Base-by-base conservation (phyloP, 1,140 invertebrate species). In the Matsumurasca onukii region DNA sequence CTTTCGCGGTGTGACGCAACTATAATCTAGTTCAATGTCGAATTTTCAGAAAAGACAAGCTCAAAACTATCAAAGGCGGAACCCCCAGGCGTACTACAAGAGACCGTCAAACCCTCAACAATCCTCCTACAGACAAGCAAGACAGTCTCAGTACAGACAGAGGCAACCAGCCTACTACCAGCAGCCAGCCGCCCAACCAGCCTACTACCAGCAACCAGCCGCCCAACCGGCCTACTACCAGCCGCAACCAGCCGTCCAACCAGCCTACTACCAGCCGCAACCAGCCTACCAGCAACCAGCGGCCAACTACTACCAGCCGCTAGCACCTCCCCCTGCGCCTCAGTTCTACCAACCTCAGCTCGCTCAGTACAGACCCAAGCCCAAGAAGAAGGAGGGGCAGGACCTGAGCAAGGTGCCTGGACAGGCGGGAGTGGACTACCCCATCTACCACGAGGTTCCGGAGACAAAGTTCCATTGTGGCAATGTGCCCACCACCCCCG, bases 381-480 rank as follows among this genome's bases (percentile, higher is more conserved):
- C 48, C n/a, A 34, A 31, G 31, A 68, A 68, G 31, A 52, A 52
- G 1, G 34, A 68, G 51, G 48, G 48, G 1, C 90, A 92, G 73
- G 89, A 92, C 76, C 84, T 92, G 0, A 86, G 84, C 69, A 92
- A 92, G 78, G 87, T 93, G 52, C 91, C 91, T 0, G 91, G 91
- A 30, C 81, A 83, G 1, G 85, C 90, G 0, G 91, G 91, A 12
- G 84, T 91, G 0, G 91, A 93, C 77, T 93, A 86, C 80, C 91
- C 91, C 0, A 82, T 91, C 34, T 92, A 88, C 77, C 89, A 91
- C 75, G 77, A 79, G 12, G 87, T 92, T 2, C 91, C 91, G 0
- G 82, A 86, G 24, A 94, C 92, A n/a, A 84, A 83, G 70, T 94
- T 94, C 80, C 86, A 87, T 13, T 94, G 92, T 75, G 82, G 85